Evolutionary conservation across 2,113 vertebrate genomes (phyloP).

Genomic region (Synodontis membranacea): DNA sequence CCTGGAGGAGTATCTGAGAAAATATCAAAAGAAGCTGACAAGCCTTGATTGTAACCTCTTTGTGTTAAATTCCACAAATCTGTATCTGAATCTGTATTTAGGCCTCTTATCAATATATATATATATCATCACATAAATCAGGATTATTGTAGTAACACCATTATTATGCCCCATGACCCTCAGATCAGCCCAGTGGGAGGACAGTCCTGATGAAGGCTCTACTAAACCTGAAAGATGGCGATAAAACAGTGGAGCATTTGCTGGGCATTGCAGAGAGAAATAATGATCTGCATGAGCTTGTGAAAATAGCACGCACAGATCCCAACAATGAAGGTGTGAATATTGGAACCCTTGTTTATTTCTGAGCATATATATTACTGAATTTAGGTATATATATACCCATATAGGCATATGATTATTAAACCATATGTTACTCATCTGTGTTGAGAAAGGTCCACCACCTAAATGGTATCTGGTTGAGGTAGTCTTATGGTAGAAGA

Average conservation of each 20-base stretch:
- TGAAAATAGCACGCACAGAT: slow-evolving; percentile 85
- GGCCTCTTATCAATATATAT: background rate
- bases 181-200: slow-evolving; percentile 87
- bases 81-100: background rate
- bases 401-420: background rate
- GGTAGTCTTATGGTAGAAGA: background rate
- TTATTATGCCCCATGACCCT: slow-evolving; percentile 28
- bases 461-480: background rate
- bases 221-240: slow-evolving; percentile 82
- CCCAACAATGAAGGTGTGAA: slow-evolving; percentile 85
- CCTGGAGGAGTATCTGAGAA: slow-evolving; percentile 79
- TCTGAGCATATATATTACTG: background rate
- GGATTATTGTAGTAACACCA: background rate
- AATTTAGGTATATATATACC: background rate
- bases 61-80: background rate
- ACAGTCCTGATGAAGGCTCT: slow-evolving; percentile 89
- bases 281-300: slow-evolving; percentile 79
- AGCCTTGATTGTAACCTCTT: slow-evolving; percentile 81
- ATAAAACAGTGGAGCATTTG: slow-evolving; percentile 81
- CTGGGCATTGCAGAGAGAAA: slow-evolving; percentile 83
- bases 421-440: background rate
- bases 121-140: background rate
- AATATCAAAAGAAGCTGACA: slow-evolving; percentile 80
- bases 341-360: background rate
- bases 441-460: background rate